Evolutionary conservation across 2,888 invertebrate species (phyloP).

Genomic region (Brenthis ino): DNA sequence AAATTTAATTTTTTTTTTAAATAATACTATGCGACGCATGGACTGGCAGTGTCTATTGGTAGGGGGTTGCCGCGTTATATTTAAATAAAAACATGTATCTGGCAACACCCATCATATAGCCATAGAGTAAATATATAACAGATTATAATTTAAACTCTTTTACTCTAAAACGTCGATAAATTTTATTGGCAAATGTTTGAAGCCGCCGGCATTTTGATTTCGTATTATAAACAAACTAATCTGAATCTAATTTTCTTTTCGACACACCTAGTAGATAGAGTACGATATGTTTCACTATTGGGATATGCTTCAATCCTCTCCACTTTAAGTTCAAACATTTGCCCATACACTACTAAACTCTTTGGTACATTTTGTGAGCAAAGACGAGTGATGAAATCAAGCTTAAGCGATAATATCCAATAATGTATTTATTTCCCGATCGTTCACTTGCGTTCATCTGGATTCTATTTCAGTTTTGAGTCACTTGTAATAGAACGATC

Average conservation of each 20-base stretch:
- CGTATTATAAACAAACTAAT: no score
- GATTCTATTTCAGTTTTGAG: constrained; percentile 11
- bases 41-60: constrained; percentile 45
- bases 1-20: constrained; percentile 49
- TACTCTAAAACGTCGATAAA: constrained; percentile 24
- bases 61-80: constrained; percentile 13
- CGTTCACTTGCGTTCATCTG: constrained; percentile 43
- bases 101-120: constrained; percentile 13
- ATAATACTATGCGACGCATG: constrained; percentile 62
- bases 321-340: constrained; percentile 47
- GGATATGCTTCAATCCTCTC: constrained; percentile 31
- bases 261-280: constrained; percentile 27
- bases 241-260: neutral
- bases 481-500: constrained; percentile 12
- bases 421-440: constrained; percentile 54
- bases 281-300: constrained; percentile 35
- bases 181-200: constrained; percentile 30
- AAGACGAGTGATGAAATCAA: constrained; percentile 56
- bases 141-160: constrained; percentile 23
- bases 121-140: constrained; percentile 28
- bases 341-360: constrained; percentile 61
- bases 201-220: neutral
- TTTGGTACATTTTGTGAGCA: constrained; percentile 81
- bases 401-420: constrained; percentile 56
- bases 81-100: constrained; percentile 13